Base-by-base conservation (phyloP, 2,113 vertebrate genomes). In the Lates calcarifer region DNA sequence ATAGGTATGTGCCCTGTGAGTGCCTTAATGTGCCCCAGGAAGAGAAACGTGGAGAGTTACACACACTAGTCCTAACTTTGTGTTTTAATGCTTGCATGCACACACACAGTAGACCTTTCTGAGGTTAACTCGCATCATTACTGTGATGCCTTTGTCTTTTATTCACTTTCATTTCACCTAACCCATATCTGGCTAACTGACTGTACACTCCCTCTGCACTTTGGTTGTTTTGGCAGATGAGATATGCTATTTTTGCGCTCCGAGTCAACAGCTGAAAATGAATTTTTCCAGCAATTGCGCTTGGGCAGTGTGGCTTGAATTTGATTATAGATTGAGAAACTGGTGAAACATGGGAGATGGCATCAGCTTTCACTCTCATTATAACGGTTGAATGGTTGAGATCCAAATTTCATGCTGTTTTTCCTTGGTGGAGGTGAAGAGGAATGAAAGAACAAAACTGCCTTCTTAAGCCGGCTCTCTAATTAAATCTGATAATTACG, bases 401-500 rank as follows among this genome's bases (percentile, higher is more conserved):
- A 41, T 51, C 20, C 8, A 31, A 39, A 63, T 33, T 61, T 47
- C n/a, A 39, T 37, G 33, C 5, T 71, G 3, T 45, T 76, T 51
- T 64, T 15, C 26, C 35, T 29, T 43, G 13, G 5, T 18, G 2
- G 24, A 22, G 7, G 56, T 31, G 11, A 58, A 13, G 41, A 49
- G 3, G 2, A 67, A 24, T 20, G 8, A 41, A 22, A 57, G 43
- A 43, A 45, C 15, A 74, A 49, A 45, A 56, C 8, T 58, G 5
- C 67, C 26, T 65, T 58, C 35, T n/a, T 39, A 64, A 41, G 20
- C n/a, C 13, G 51, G 4, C 43, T 60, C 49, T 68, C 7, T 37
- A 47, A 62, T 61, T 28, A 62, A 65, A 77, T 33, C 39, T 74
- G 41, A 63, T 74, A 41, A 63, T 78, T 60, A 68, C 22, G 0